Conservation (phyloP, 2,113 vertebrate genomes). For the Bubo scandiacus region DNA sequence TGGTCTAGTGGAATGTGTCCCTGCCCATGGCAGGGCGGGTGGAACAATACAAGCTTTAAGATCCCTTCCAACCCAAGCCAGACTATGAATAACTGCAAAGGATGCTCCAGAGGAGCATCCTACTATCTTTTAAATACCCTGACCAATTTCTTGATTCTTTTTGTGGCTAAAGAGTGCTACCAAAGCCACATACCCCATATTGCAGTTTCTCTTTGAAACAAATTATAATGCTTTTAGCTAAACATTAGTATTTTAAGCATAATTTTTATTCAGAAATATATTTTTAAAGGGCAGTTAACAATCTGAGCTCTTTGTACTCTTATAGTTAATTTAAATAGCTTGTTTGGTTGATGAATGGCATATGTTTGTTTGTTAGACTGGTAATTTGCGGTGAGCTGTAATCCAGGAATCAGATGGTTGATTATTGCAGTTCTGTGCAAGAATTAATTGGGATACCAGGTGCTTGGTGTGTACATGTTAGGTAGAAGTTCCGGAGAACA, state of each 20-base stretch:
- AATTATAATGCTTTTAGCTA: background rate
- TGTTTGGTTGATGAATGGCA: background rate
- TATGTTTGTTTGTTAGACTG: background rate
- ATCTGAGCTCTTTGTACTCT: background rate
- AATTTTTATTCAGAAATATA: background rate
- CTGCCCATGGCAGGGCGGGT: too few relatives aligned
- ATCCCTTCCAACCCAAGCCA: too few relatives aligned
- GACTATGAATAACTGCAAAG: background rate
- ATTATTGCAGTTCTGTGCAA: background rate
- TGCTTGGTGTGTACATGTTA: background rate
- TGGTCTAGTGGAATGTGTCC: too few relatives aligned
- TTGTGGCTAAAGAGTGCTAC: background rate
- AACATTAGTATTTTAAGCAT: background rate
- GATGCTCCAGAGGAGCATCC: background rate
- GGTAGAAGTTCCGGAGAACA: background rate
- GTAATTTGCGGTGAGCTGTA: background rate
- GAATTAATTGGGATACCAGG: conserved; percentile 1
- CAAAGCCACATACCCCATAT: background rate
- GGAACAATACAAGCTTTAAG: too few relatives aligned
- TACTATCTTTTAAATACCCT: background rate
- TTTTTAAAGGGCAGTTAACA: background rate
- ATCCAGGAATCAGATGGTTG: background rate
- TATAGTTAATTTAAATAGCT: background rate
- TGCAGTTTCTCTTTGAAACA: background rate
- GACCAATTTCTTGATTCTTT: background rate